Evolutionary conservation across 2,113 vertebrate genomes (phyloP).

Genomic region (Copsychus sechellarum): DNA sequence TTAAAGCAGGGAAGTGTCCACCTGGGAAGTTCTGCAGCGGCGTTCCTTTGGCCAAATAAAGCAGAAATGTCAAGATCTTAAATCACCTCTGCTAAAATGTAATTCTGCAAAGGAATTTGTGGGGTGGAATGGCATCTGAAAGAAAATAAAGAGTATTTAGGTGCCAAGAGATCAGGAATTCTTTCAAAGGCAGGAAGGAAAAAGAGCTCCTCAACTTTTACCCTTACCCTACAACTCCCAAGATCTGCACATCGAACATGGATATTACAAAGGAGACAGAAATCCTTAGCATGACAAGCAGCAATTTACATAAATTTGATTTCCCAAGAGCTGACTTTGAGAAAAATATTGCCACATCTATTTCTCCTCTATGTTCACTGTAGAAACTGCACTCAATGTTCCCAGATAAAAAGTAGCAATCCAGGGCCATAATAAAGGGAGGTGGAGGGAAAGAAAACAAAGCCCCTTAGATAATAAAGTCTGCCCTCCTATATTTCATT

Average conservation of each 20-base stretch:
- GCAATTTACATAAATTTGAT: not conserved
- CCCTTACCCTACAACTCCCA: not conserved
- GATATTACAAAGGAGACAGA: not conserved
- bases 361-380: not conserved
- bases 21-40: not conserved
- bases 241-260: not conserved
- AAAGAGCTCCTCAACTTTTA: not conserved
- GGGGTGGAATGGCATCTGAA: not conserved
- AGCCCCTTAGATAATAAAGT: not conserved
- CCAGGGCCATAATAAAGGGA: not conserved
- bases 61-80: not conserved
- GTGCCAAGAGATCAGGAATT: not conserved
- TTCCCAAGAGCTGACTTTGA: not conserved
- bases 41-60: not conserved
- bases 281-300: not conserved
- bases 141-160: not conserved
- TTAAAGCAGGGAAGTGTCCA: not conserved
- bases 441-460: not conserved
- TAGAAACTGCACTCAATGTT: not conserved
- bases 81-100: not conserved
- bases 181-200: not conserved
- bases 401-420: not conserved
- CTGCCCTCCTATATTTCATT: not conserved
- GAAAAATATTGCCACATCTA: not conserved
- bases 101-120: not conserved